Evolutionary conservation across 2,888 invertebrate genomes (phyloP).

Genomic region (Mechanitis mazaeus): DNA sequence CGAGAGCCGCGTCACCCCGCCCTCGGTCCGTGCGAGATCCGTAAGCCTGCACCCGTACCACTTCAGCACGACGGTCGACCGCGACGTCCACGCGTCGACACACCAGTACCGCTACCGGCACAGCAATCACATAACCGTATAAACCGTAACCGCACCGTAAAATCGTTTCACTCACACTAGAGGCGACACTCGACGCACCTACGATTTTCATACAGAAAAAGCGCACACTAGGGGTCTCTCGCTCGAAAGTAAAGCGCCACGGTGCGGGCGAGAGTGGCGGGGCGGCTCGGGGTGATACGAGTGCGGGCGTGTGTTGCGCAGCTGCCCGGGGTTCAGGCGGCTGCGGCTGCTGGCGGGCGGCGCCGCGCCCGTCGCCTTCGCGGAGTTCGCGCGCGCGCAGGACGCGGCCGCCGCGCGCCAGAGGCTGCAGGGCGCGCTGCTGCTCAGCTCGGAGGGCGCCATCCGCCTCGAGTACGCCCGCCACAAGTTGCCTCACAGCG

Average conservation of each 20-base stretch:
- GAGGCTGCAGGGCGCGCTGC: constrained; percentile 95
- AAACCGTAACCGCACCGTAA: constrained; percentile 27
- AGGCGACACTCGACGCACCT: constrained; percentile 12
- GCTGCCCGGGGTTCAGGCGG: constrained; percentile 98
- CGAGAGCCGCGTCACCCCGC: constrained; percentile 7
- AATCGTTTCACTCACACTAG: constrained; percentile 16
- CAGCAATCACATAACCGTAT: constrained; percentile 36
- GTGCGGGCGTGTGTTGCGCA: constrained; percentile 74
- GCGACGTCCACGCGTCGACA: constrained; percentile 45
- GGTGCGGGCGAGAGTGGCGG: too few species aligned
- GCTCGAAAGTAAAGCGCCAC: too few species aligned
- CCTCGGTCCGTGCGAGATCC: constrained; percentile 52
- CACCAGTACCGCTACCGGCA: constrained; percentile 37
- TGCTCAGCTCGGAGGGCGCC: constrained; percentile 97
- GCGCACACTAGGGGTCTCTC: too few species aligned
- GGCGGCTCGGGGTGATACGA: constrained; percentile 43
- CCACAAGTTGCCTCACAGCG: constrained; percentile 94
- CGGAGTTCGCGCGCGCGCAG: constrained; percentile 95
- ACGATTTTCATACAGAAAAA: background rate
- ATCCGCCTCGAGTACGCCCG: constrained; percentile 99
- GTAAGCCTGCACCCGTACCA: constrained; percentile 70
- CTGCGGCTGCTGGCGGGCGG: constrained; percentile 94
- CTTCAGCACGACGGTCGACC: constrained; percentile 64
- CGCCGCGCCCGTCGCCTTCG: constrained; percentile 92
- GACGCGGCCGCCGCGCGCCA: constrained; percentile 95